phyloP scores from a whole-genome alignment of 2,888 invertebrate genomes.

The Plagiodera versicolora region DNA sequence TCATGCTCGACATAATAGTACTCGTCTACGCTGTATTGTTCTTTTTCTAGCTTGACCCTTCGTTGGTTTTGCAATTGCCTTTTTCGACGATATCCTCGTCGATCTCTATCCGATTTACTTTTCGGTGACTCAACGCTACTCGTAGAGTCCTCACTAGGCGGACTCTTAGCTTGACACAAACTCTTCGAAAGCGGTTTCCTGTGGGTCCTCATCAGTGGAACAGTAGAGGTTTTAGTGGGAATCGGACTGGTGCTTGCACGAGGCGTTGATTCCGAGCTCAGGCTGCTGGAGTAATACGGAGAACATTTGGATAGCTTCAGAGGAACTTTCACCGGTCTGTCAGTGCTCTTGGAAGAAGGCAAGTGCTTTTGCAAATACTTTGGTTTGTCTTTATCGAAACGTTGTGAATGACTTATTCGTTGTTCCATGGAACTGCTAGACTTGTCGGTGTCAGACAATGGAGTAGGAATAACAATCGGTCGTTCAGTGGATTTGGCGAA shows the following conservation, averaged over 20 bases:
- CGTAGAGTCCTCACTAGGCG: constrained; percentile 74
- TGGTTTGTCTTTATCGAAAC: constrained; percentile 52
- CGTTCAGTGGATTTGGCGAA: constrained; percentile 59
- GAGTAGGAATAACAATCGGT: constrained; percentile 58
- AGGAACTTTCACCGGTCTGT: constrained; percentile 54
- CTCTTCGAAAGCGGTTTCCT: constrained; percentile 60
- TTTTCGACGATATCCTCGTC: constrained; percentile 69
- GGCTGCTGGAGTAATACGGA: constrained; percentile 74
- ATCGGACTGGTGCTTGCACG: constrained; percentile 63
- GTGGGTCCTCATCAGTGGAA: constrained; percentile 51
- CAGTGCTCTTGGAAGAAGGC: constrained; percentile 46
- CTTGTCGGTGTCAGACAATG: constrained; percentile 55
- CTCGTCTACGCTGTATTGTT: constrained; percentile 50
- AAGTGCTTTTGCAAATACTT: constrained; percentile 46
- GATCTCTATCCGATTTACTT: constrained; percentile 56
- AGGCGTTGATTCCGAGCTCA: constrained; percentile 74
- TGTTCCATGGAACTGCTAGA: constrained; percentile 59
- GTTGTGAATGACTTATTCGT: constrained; percentile 49
- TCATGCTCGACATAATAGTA: constrained; percentile 50
- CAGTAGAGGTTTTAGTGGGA: constrained; percentile 62
- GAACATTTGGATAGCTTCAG: constrained; percentile 68
- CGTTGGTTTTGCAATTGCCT: constrained; percentile 63
- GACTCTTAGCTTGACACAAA: constrained; percentile 67
- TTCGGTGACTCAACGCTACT: constrained; percentile 73
- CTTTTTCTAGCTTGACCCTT: constrained; percentile 59